These are phyloP conservation scores for Agonopterix subpropinquella DNA, from an alignment of 2,888 invertebrate species.

Conservation along the genomic window DNA sequence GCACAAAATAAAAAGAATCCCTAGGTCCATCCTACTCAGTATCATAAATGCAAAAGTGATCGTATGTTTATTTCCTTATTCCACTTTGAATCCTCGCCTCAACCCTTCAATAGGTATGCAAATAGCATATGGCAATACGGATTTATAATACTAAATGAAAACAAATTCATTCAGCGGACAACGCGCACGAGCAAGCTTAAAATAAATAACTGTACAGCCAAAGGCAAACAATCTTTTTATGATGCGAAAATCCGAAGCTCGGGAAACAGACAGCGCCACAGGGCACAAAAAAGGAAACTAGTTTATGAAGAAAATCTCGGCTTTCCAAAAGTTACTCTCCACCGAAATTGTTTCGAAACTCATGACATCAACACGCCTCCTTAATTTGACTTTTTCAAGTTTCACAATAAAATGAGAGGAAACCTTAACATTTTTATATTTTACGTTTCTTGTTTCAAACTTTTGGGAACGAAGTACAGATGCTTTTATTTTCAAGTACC, in stretches of 20 bases:
- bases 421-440: slow-evolving; percentile 39
- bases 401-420: slow-evolving; percentile 37
- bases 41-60: no score
- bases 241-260: not conserved
- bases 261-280: not conserved
- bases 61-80: no score
- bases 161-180: no score
- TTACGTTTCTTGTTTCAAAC: slow-evolving; percentile 37
- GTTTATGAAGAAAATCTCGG: slow-evolving; percentile 13
- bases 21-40: no score
- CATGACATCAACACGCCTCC: slow-evolving; percentile 27
- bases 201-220: no score
- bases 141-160: no score
- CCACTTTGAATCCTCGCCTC: no score
- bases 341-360: slow-evolving; percentile 30
- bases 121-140: no score
- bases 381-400: slow-evolving; percentile 42
- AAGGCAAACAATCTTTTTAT: no score
- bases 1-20: no score
- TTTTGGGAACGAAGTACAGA: slow-evolving; percentile 25
- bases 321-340: slow-evolving; percentile 21
- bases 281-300: not conserved
- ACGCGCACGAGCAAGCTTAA: no score
- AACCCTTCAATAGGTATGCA: no score
- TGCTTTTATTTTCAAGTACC: slow-evolving; percentile 23